Evolutionary conservation across 2,797 vertebrate species (phyloP).

Genomic region (Neomorphus geoffroyi): DNA sequence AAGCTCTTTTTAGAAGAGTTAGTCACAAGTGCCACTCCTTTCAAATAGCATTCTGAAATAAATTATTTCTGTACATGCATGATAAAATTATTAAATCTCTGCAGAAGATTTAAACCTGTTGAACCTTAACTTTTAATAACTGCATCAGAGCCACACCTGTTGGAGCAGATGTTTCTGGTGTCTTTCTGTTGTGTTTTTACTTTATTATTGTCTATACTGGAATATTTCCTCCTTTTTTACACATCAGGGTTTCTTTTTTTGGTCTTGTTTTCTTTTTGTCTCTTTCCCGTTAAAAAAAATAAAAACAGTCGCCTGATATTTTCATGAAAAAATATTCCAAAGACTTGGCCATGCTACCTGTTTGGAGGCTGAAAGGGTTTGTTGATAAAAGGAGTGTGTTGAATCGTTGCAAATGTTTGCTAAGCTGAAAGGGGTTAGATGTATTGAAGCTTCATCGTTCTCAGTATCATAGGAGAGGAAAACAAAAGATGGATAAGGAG

Average conservation of each 20-base stretch:
- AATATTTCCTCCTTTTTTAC: background rate
- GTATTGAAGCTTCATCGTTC: background rate
- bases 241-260: background rate
- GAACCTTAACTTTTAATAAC: background rate
- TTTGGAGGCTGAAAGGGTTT: background rate
- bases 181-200: background rate
- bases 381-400: background rate
- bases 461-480: background rate
- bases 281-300: background rate
- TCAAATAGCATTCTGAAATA: background rate
- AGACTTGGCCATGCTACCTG: background rate
- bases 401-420: background rate
- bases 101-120: background rate
- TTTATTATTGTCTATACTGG: background rate
- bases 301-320: background rate
- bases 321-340: background rate
- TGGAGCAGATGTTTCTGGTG: background rate
- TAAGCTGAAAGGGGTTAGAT: background rate
- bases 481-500: background rate
- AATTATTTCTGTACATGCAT: background rate
- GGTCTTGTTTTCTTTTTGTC: background rate
- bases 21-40: background rate
- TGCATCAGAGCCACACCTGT: background rate
- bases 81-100: background rate
- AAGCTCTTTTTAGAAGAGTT: background rate